These are phyloP conservation scores for Dryocosmus kuriphilus DNA, from an alignment of 2,888 invertebrate genomes.

Conservation along the genomic window DNA sequence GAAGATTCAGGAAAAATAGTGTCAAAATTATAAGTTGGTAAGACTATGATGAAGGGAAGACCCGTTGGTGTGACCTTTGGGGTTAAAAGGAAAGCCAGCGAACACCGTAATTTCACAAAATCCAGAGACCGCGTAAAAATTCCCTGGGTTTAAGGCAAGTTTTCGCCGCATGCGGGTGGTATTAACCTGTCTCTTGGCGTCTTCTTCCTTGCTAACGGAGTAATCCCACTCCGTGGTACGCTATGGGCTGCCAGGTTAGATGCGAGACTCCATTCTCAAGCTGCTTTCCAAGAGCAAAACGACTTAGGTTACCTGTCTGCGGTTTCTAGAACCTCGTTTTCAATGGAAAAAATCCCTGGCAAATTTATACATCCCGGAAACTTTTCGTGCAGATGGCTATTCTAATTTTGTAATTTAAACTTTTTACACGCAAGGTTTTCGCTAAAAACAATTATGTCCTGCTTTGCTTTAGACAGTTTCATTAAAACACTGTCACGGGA, in stretches of 20 bases:
- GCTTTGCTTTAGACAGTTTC: neutral
- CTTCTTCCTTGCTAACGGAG: constrained; percentile 55
- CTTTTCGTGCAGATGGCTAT: constrained; percentile 17
- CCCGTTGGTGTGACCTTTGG: neutral
- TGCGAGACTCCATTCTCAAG: constrained; percentile 47
- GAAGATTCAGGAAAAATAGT: constrained; percentile 4
- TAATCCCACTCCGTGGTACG: constrained; percentile 57
- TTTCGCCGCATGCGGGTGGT: constrained; percentile 53
- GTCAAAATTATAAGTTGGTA: constrained; percentile 28
- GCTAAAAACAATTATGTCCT: neutral
- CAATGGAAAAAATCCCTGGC: constrained; percentile 7
- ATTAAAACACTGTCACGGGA: neutral
- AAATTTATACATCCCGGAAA: constrained; percentile 32
- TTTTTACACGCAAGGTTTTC: neutral
- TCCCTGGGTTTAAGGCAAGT: constrained; percentile 50
- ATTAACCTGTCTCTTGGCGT: constrained; percentile 60
- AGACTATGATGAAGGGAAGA: neutral
- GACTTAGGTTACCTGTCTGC: constrained; percentile 26
- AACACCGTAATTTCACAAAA: constrained; percentile 52
- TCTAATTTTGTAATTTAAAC: constrained; percentile 26
- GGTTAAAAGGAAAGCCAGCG: constrained; percentile 50
- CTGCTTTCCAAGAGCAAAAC: constrained; percentile 31
- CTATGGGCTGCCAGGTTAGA: constrained; percentile 13
- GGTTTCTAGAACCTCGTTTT: constrained; percentile 36
- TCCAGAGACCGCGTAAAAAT: constrained; percentile 58